Conservation (phyloP, 2,113 vertebrate species). For the Phrynosoma platyrhinos region DNA sequence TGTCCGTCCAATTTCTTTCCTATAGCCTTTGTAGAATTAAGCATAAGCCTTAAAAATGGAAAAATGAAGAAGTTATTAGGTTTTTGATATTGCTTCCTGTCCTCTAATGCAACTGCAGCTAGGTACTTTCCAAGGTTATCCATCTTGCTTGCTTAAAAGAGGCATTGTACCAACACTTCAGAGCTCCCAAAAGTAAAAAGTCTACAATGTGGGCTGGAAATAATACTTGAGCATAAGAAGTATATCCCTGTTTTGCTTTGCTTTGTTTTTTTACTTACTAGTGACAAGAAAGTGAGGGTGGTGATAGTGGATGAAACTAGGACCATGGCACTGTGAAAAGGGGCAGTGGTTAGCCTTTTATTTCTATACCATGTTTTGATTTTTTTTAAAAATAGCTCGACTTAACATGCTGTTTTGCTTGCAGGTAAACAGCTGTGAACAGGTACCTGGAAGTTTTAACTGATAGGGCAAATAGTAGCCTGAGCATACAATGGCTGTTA, state of each 20-base stretch:
- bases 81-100: neutral
- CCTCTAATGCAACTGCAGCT: neutral
- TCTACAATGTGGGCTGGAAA: neutral
- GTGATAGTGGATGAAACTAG: too few relatives aligned
- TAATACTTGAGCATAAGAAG: neutral
- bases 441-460: neutral
- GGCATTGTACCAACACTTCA: neutral
- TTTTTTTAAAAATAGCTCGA: too few relatives aligned
- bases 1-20: neutral
- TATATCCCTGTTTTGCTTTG: neutral
- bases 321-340: too few relatives aligned
- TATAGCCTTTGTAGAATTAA: neutral
- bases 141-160: neutral
- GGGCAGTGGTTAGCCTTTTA: too few relatives aligned
- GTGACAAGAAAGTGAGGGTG: too few relatives aligned
- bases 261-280: too few relatives aligned
- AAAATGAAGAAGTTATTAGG: too few relatives aligned
- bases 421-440: too few relatives aligned
- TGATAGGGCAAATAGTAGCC: neutral
- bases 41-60: neutral
- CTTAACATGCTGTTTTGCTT: too few relatives aligned
- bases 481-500: neutral
- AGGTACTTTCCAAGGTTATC: neutral
- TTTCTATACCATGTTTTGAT: too few relatives aligned
- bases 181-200: conserved; percentile 1